Conservation (phyloP, 2,888 invertebrate species). For the Lithophane leautieri region DNA sequence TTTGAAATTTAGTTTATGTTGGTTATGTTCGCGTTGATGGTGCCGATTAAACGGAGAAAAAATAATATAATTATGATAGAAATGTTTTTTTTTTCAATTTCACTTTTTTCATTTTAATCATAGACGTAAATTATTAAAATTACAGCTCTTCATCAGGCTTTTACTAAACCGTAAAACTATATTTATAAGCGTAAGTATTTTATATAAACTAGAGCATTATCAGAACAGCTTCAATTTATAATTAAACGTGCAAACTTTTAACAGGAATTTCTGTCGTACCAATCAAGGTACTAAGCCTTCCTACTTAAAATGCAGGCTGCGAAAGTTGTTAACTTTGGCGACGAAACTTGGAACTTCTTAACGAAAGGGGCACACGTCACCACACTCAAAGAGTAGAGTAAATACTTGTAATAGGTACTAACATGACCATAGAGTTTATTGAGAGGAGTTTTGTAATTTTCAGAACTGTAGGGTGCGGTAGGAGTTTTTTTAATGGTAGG, state of each 20-base stretch:
- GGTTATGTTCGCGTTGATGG: background rate
- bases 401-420: conserved; percentile 5
- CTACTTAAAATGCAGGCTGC: conserved; percentile 63
- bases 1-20: background rate
- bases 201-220: background rate
- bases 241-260: conserved; percentile 25
- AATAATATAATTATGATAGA: too few species aligned
- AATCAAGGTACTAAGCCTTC: conserved; percentile 45
- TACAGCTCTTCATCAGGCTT: background rate
- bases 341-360: conserved; percentile 60
- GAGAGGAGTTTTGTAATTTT: background rate
- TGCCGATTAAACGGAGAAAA: background rate
- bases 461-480: background rate
- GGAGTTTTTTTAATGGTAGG: background rate
- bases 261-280: conserved; percentile 25
- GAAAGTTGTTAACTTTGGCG: conserved; percentile 54
- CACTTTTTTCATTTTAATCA: background rate
- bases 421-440: background rate
- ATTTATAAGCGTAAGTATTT: background rate
- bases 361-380: conserved; percentile 58
- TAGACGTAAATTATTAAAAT: too few species aligned
- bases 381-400: too few species aligned
- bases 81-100: too few species aligned
- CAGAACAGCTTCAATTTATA: background rate
- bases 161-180: background rate